phyloP scores from a whole-genome alignment of 2,888 invertebrate genomes.

The Standfussiana lucernea region DNA sequence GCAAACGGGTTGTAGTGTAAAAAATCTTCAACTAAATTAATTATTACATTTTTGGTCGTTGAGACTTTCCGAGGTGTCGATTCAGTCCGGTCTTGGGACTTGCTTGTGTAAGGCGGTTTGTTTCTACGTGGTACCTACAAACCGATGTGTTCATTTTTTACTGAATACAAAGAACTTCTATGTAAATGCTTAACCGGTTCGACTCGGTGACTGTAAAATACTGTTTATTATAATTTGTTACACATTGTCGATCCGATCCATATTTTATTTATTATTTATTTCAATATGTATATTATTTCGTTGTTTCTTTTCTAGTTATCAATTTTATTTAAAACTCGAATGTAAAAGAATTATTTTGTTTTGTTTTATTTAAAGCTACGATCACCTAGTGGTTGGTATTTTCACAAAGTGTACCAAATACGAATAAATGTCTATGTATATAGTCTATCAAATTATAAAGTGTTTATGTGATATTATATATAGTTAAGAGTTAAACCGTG shows the following conservation, averaged over 20 bases:
- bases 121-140: too few species aligned
- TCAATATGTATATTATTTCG: conserved; percentile 59
- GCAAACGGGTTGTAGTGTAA: conserved; percentile 55
- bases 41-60: conserved; percentile 6
- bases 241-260: conserved; percentile 60
- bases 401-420: conserved; percentile 85
- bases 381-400: conserved; percentile 79
- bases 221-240: conserved; percentile 46
- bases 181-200: conserved; percentile 24
- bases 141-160: conserved; percentile 51
- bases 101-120: conserved; percentile 17
- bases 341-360: conserved; percentile 69
- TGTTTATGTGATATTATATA: conserved; percentile 90
- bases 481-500: conserved; percentile 91
- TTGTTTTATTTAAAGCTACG: conserved; percentile 72
- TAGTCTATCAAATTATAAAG: conserved; percentile 89
- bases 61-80: conserved; percentile 2
- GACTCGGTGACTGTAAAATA: conserved; percentile 55
- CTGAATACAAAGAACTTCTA: conserved; percentile 29
- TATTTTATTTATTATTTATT: conserved; percentile 58
- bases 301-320: conserved; percentile 63
- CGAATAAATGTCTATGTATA: conserved; percentile 83
- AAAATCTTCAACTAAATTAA: background rate
- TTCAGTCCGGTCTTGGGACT: conserved; percentile 9
- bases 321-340: conserved; percentile 60